A percentile compares a stretch with the other conserved stretches of the same genome.
Evolutionary conservation across 2,797 vertebrate genomes (phyloP).

Genomic region (Microcaecilia unicolor): DNA sequence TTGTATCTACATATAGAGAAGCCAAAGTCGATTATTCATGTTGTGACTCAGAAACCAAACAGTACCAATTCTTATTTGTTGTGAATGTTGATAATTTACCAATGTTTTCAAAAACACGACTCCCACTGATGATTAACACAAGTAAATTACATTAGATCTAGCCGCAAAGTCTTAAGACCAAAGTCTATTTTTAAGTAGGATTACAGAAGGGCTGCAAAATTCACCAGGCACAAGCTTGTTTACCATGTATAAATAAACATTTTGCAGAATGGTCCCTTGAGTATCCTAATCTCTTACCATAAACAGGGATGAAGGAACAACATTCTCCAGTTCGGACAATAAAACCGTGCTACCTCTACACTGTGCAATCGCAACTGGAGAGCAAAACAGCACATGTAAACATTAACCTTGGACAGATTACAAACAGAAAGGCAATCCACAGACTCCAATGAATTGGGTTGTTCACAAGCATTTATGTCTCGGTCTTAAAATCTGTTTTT

Average conservation of each 20-base stretch:
- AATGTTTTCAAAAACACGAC: rapidly evolving
- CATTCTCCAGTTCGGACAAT: not conserved
- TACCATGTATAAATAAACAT: not conserved
- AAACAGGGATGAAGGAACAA: rapidly evolving
- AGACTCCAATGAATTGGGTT: rapidly evolving
- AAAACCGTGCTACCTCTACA: not conserved
- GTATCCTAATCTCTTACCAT: rapidly evolving
- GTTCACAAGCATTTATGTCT: too few relatives aligned
- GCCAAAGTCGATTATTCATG: not conserved
- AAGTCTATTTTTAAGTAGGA: rapidly evolving
- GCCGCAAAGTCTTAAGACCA: not conserved
- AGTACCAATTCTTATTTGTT: not conserved
- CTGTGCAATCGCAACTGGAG: not conserved
- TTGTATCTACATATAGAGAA: not conserved
- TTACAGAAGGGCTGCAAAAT: rapidly evolving
- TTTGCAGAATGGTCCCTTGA: not conserved
- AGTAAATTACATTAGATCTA: too few relatives aligned
- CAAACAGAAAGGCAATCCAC: rapidly evolving
- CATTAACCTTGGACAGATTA: rapidly evolving
- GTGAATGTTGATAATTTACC: not conserved
- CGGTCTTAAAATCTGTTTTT: not conserved
- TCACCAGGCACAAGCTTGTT: not conserved
- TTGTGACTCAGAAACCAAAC: rapidly evolving
- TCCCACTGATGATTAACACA: too few relatives aligned
- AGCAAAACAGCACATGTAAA: rapidly evolving